Base-by-base conservation (phyloP, 2,888 invertebrate species). In the Alviniconcha strummeri region DNA sequence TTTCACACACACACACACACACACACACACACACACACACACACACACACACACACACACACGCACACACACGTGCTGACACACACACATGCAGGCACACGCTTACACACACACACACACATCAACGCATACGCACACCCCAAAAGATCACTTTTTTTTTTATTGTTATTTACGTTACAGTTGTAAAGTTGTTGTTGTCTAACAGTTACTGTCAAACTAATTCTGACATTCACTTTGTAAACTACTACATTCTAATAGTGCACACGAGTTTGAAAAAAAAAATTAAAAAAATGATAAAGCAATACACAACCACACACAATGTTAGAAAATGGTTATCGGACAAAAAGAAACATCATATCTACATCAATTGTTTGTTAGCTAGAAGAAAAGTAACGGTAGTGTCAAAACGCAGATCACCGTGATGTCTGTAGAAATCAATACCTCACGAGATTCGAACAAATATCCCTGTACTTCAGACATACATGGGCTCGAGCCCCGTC, bases 141-240 rank as follows among this genome's bases (percentile, higher is more conserved):
- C 60, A 80, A 80, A 79, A 54, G 67, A 69, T 80, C 80, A 54
- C 15, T 69, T 80, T 80, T n/a, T 36, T 80, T 80, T 67, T 79
- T 79, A 79, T 67, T 54, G 36, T 69, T 69, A 54, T 69, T 69
- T 69, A 80, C 80, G 69, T 69, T 80, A 80, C 80, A 80, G 54
- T 69, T 80, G 80, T 80, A 80, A 80, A 80, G 80, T n/a, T 71
- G 17, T 80, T 67, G 69, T 80, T 79, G 57, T 56, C 80, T 80
- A 80, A 80, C 67, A 69, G 17, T 80, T 80, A 80, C 69, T 67
- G 69, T 80, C 67, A 80, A 80, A 80, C 80, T 80, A 80, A 55
- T 55, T 80, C 80, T 78, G 80, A 80, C 80, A 69, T 54, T 69
- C 69, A 69, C 69, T 69, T 71, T 19, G 69, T 80, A 55, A 19